Evolutionary conservation across 2,888 invertebrate species (phyloP).

Genomic region (Malacosoma neustria): DNA sequence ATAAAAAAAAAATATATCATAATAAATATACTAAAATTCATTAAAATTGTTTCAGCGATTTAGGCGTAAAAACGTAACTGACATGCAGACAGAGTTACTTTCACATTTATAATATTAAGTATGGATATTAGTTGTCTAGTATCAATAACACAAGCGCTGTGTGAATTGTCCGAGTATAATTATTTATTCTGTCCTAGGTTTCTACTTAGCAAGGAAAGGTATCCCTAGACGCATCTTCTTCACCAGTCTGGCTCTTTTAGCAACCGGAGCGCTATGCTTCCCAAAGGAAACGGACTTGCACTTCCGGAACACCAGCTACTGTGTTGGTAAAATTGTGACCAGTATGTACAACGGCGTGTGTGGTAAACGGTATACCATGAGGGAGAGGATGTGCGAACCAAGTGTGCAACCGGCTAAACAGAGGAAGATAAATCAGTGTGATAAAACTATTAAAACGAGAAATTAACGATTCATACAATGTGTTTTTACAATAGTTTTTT

Average conservation of each 20-base stretch:
- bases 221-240: slow-evolving; percentile 22
- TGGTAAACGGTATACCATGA: slow-evolving; percentile 16
- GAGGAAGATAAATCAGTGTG: slow-evolving; percentile 9
- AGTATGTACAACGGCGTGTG: slow-evolving; percentile 24
- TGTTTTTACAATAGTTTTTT: no score
- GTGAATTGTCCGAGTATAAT: no score
- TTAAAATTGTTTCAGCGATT: no score
- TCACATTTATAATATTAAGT: no score
- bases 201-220: slow-evolving; percentile 13
- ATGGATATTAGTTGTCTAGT: no score
- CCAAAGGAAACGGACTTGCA: slow-evolving; percentile 43
- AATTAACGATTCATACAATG: no score
- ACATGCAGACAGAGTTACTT: no score
- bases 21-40: no score
- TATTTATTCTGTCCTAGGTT: slow-evolving; percentile 19
- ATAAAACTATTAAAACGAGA: no score
- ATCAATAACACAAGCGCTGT: no score
- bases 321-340: slow-evolving; percentile 17
- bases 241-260: slow-evolving; percentile 25
- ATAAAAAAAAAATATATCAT: no score
- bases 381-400: slow-evolving; percentile 29
- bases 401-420: slow-evolving; percentile 16
- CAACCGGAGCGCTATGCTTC: slow-evolving; percentile 36
- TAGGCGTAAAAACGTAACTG: no score
- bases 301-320: slow-evolving; percentile 24